Evolutionary conservation across 2,113 vertebrate genomes (phyloP).

Genomic region (Urocitellus parryii): DNA sequence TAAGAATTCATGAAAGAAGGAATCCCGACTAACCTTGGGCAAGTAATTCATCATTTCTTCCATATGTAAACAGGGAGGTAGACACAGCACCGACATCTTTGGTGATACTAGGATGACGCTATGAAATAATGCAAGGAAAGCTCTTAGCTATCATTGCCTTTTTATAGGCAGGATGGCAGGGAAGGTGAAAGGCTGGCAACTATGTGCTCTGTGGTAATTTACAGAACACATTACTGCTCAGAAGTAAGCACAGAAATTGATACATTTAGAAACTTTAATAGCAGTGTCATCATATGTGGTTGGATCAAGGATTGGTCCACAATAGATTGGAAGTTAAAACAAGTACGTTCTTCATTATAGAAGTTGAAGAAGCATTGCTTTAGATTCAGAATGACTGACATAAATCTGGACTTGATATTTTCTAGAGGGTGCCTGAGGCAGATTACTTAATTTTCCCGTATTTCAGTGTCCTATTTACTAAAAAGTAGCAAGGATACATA

Average conservation of each 20-base stretch:
- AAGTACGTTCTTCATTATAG: background rate
- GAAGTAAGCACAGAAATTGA: background rate
- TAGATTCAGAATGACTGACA: background rate
- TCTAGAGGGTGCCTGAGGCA: background rate
- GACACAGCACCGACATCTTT: background rate
- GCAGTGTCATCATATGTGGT: background rate
- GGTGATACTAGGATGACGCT: no score
- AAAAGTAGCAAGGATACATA: background rate
- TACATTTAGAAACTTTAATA: background rate
- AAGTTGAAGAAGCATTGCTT: background rate
- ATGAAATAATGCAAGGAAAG: background rate
- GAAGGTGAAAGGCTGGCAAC: background rate
- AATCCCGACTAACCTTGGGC: background rate
- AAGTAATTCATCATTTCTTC: background rate
- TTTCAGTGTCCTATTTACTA: background rate
- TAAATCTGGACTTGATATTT: background rate
- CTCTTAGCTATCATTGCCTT: background rate
- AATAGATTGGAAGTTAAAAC: background rate
- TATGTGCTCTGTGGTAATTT: background rate
- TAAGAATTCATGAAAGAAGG: background rate
- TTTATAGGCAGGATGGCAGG: background rate
- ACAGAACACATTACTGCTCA: background rate
- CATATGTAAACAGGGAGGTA: background rate
- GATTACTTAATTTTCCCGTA: background rate
- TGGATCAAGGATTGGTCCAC: background rate